Evolutionary conservation across 2,797 vertebrate species (phyloP), one percentile per base, ranked within the genome.

Genomic region (Adrianichthys oophorus): DNA sequence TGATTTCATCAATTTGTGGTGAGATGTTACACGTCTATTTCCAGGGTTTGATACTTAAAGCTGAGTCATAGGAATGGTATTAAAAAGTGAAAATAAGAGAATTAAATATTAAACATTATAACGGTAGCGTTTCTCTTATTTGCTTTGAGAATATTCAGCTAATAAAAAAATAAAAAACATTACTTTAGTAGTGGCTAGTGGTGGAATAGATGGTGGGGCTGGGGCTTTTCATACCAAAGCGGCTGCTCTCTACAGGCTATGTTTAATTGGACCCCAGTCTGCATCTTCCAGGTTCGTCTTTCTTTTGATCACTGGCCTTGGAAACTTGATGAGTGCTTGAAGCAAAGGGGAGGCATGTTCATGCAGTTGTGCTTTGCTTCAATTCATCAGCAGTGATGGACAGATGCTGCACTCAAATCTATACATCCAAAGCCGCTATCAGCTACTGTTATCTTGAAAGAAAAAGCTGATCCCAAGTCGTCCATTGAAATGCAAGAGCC

Each of bases 221-320:
- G 57, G 5, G 7, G 62, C 54, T 63, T 62, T 70, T 76, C 67
- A 83, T 58, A 80, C 89, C 84, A 85, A 75, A 71, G 71, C 55
- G 29, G 74, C 80, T 68, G 71, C 80, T 84, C 84, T 87, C 89
- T 90, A 79, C 86, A 78, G 90, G 90, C 87, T 78, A 77, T 77
- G 76, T 89, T 92, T 92, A 92, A 92, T 93, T 91, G 90, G 90
- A 88, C 74, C 85, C 83, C 78, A 78, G 89, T 89, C 81, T 16
- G 79, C 85, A 86, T 91, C 85, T 87, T 87, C 82, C 86, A 89
- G 87, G 87, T 92, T 72, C 67, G 54, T 79, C 79, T 79, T 84
- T 71, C 82, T 86, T 92, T 91, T 90, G 90, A 92, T 92, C 87
- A 90, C 70, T 57, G 75, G 84, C 85, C 82, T 82, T 74, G 72